These are phyloP conservation scores for Eulacestoma nigropectus DNA, from an alignment of 2,113 vertebrate genomes.

Conservation along the genomic window DNA sequence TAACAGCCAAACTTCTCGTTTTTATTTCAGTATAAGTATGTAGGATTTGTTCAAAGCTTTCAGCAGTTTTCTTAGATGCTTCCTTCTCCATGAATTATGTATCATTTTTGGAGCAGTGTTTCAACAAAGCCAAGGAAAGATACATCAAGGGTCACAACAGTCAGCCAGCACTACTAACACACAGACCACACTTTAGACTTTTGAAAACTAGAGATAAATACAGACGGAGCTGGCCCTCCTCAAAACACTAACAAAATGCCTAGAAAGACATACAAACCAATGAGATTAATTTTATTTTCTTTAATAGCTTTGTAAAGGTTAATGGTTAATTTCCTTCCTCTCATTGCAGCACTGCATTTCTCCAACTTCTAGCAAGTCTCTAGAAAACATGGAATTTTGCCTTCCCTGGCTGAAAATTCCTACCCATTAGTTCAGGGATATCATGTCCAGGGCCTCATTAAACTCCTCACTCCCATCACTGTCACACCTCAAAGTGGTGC, in stretches of 20 bases:
- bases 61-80: constrained; percentile 38
- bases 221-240: not conserved
- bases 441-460: not conserved
- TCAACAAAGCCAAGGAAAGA: not conserved
- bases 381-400: not conserved
- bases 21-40: constrained; percentile 36
- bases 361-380: not conserved
- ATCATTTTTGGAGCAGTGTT: not conserved
- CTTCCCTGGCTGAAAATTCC: not conserved
- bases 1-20: constrained; percentile 58
- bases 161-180: not conserved
- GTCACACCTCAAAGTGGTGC: not conserved
- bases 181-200: not conserved
- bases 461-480: not conserved
- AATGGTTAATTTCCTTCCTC: not conserved
- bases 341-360: not conserved
- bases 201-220: not conserved
- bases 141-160: not conserved
- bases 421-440: not conserved
- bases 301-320: not conserved
- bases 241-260: not conserved
- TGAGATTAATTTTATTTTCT: not conserved
- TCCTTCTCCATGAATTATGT: constrained; percentile 69
- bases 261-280: not conserved
- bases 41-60: constrained; percentile 54